Evolutionary conservation across 2,888 invertebrate species (phyloP).

Genomic region (Dryococelus australis): DNA sequence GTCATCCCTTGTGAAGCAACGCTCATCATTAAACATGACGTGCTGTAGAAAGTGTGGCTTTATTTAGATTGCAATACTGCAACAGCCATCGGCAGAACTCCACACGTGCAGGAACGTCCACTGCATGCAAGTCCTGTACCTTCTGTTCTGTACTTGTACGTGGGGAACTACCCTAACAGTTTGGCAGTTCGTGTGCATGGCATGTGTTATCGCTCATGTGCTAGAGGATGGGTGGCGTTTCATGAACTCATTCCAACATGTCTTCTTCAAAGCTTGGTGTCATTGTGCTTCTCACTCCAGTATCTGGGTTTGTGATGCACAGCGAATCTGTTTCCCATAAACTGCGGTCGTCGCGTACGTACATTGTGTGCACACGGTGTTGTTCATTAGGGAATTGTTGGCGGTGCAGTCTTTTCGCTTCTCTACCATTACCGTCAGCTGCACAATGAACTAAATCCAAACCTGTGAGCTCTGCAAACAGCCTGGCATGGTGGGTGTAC

Average conservation of each 20-base stretch:
- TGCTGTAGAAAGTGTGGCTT: neutral
- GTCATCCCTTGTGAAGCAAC: too few relatives aligned
- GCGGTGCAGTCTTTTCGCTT: too few relatives aligned
- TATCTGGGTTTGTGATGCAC: neutral
- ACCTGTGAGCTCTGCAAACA: too few relatives aligned
- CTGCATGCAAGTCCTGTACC: neutral
- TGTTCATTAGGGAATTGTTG: neutral
- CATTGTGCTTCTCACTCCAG: neutral
- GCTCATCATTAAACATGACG: too few relatives aligned
- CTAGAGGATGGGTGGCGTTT: neutral
- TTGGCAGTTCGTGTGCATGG: neutral
- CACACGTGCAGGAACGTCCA: neutral
- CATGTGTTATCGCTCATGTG: neutral
- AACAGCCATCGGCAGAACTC: conserved; percentile 6
- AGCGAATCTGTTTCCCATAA: neutral
- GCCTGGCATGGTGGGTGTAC: too few relatives aligned
- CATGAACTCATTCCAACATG: neutral
- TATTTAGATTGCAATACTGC: neutral
- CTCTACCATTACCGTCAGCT: too few relatives aligned
- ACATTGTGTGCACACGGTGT: neutral
- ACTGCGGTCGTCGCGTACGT: neutral
- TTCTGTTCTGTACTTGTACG: neutral
- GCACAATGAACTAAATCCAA: too few relatives aligned
- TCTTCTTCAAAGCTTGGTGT: neutral
- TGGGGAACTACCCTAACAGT: neutral